Percentiles rank a stretch among this genome's conserved stretches.
These are phyloP conservation scores for Anser cygnoides DNA, from an alignment of 2,113 vertebrate species.

Conservation along the genomic window DNA sequence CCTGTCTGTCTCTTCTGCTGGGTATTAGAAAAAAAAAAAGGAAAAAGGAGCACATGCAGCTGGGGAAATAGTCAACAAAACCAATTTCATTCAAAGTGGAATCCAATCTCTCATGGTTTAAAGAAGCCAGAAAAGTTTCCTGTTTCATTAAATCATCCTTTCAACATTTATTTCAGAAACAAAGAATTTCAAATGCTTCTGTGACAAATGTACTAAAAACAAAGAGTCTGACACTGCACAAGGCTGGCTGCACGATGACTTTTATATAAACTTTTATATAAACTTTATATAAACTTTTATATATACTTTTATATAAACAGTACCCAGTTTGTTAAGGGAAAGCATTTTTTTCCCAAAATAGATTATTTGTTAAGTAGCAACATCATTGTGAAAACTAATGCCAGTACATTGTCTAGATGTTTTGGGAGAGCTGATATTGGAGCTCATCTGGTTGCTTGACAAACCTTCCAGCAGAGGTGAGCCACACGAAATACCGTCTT, in stretches of 20 bases:
- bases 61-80: slow-evolving; percentile 16
- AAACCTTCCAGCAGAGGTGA: neutral
- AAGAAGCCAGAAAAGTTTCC: slow-evolving; percentile 5
- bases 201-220: neutral
- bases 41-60: neutral
- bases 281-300: neutral
- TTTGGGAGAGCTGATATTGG: neutral
- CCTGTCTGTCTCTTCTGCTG: neutral
- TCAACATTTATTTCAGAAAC: neutral
- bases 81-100: slow-evolving; percentile 7
- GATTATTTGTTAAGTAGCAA: neutral
- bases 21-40: neutral
- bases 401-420: neutral
- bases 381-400: neutral
- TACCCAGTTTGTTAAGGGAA: neutral
- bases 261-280: neutral
- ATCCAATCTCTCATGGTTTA: slow-evolving; percentile 12
- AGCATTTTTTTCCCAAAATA: neutral
- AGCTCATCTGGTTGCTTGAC: neutral
- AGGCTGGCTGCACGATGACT: neutral
- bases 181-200: neutral
- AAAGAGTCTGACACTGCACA: neutral
- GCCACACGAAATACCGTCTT: neutral
- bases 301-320: neutral
- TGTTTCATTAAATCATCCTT: neutral